phyloP scores from a whole-genome alignment of 2,888 invertebrate genomes.

The Eupithecia centaureata region DNA sequence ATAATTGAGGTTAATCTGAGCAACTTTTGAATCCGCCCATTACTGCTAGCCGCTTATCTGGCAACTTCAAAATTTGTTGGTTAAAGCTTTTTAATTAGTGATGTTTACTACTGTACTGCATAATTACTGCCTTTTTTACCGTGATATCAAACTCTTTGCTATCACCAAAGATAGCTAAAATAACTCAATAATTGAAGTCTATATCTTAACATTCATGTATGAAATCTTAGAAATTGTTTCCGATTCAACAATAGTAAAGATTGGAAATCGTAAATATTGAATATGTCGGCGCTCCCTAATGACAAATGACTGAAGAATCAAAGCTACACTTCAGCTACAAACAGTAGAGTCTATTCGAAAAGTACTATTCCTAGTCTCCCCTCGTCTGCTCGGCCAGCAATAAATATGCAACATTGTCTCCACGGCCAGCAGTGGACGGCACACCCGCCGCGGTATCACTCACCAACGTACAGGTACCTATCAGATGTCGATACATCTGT shows the following conservation, averaged over 20 bases:
- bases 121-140: slow-evolving; percentile 8
- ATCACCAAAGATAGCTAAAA: not conserved
- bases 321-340: too few species aligned
- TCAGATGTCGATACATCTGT: slow-evolving; percentile 15
- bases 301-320: too few species aligned
- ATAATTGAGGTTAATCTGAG: slow-evolving; percentile 32
- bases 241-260: not conserved
- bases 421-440: too few species aligned
- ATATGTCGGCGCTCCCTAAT: too few species aligned
- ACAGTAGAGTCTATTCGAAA: too few species aligned
- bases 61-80: slow-evolving; percentile 21
- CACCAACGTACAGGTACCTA: slow-evolving; percentile 51
- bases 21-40: slow-evolving; percentile 30
- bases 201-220: too few species aligned
- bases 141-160: not conserved
- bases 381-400: too few species aligned
- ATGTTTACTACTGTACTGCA: slow-evolving; percentile 9
- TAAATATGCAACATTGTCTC: too few species aligned
- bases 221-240: not conserved
- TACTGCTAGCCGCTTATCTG: slow-evolving; percentile 30
- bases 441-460: slow-evolving; percentile 58
- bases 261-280: not conserved
- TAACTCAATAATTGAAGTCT: too few species aligned
- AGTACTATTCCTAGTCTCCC: too few species aligned
- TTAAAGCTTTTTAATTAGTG: slow-evolving; percentile 21